Evolutionary conservation across 2,888 invertebrate species (phyloP).

Genomic region (Aphodius sticticus): DNA sequence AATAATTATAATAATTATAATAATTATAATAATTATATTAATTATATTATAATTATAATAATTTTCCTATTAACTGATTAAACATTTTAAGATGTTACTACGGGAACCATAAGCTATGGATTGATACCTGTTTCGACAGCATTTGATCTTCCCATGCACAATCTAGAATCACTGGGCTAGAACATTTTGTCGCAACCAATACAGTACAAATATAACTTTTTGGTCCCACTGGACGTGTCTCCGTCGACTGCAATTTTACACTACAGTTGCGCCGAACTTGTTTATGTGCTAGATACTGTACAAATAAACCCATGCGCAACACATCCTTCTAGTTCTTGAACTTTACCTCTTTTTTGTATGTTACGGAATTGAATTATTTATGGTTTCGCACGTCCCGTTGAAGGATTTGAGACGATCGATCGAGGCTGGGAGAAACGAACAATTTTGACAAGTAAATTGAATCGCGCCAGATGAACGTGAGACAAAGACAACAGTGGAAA

Average conservation of each 20-base stretch:
- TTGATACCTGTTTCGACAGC: no score
- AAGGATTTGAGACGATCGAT: not conserved
- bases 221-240: no score
- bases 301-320: not conserved
- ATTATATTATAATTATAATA: no score
- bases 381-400: not conserved
- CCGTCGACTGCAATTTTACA: not conserved
- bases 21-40: no score
- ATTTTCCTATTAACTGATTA: no score
- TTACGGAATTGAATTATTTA: constrained; percentile 4
- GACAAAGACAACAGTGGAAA: not conserved
- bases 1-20: no score
- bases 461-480: not conserved
- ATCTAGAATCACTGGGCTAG: no score
- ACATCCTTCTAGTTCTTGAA: not conserved
- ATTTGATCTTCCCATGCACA: no score
- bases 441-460: not conserved
- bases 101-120: no score
- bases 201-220: no score
- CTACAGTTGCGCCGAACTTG: not conserved
- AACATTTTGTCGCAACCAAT: no score
- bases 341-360: not conserved
- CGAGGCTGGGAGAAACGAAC: not conserved
- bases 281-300: not conserved
- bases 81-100: no score